Base-by-base conservation (phyloP, 2,113 vertebrate species). In the Centropus unirufus region DNA sequence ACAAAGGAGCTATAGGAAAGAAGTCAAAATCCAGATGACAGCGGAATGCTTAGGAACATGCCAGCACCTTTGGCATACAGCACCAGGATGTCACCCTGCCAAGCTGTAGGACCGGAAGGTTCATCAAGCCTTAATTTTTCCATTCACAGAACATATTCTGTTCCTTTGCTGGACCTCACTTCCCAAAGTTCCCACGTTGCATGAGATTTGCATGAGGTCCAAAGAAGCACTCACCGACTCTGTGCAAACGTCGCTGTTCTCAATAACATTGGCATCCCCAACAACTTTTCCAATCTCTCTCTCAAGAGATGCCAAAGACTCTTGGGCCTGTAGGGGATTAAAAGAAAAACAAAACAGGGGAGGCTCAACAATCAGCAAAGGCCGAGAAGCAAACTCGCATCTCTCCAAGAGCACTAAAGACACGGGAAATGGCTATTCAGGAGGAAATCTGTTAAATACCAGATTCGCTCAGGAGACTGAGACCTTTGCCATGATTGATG, bases 271-370 rank as follows among this genome's bases (percentile, higher is more conserved):
- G 49, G 95, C 94, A 42, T 98, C 98, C 91, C 98, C 98, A 6
- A 97, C 93, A 92, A 98, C 98, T 96, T 99, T 99, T 20, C 98
- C 98, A 78, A 99, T 98, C 97, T 99, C 98, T 72, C 97, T 98
- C 96, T 99, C 99, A 55, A 99, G 99, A 94, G 98, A 97, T 91
- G 99, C 99, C 95, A 99, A 96, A 83, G 99, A 99, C 96, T 99
- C 98, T 96, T 99, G 99, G 64, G 99, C 99, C 99, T 99, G 91
- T 6, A 94, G 59, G 11, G 19, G 62, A 80, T 30, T 30, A 30
- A 67, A 12, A 26, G 24, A 14, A 52, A 24, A 24, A 62, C 11
- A 40, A 34, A 78, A 32, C 32, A 77, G 9, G 12, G 11, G 42
- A 89, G 12, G 22, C 9, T 75, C 34, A 90, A 63, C 51, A 87